Evolutionary conservation across 2,113 vertebrate genomes (phyloP), one percentile per base, ranked within the genome.

Genomic region (Pedetes capensis): DNA sequence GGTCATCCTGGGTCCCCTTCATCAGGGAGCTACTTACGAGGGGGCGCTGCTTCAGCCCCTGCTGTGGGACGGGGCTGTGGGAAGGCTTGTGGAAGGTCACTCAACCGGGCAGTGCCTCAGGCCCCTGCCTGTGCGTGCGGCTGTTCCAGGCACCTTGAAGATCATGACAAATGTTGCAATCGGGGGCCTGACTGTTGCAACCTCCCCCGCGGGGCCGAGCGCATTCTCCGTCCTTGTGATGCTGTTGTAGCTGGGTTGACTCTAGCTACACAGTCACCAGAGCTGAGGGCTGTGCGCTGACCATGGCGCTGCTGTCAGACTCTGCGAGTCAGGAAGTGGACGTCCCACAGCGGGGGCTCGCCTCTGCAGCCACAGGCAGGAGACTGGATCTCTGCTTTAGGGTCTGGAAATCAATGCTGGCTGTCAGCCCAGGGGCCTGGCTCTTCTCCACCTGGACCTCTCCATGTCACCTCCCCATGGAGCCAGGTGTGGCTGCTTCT

Each of bases 111-210:
- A 4, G 20, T 34, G 22, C 69, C 25, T 75, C 10, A 0, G 23
- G 22, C 34, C 14, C 59, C 29, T 53, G 34, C 27, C 29, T 0
- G 0, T 47, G 55, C 22, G 1, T 39, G 0, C 0, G 0, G 42
- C 32, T 61, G 3, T n/a, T n/a, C 49, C 16, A 20, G 71, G 55
- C 42, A 61, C 72, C n/a, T 6, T 47, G 37, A n/a, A n/a, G n/a
- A n/a, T n/a, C n/a, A n/a, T n/a, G n/a, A n/a, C n/a, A n/a, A n/a
- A n/a, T n/a, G n/a, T n/a, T n/a, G n/a, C n/a, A n/a, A n/a, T n/a
- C n/a, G n/a, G n/a, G n/a, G n/a, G n/a, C n/a, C n/a, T n/a, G n/a
- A n/a, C n/a, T n/a, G n/a, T n/a, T n/a, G n/a, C n/a, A n/a, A n/a
- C n/a, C n/a, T n/a, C n/a, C n/a, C n/a, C n/a, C n/a, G n/a, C n/a